Conservation (phyloP, 2,888 invertebrate genomes). For the Schrankia costaestrigalis region DNA sequence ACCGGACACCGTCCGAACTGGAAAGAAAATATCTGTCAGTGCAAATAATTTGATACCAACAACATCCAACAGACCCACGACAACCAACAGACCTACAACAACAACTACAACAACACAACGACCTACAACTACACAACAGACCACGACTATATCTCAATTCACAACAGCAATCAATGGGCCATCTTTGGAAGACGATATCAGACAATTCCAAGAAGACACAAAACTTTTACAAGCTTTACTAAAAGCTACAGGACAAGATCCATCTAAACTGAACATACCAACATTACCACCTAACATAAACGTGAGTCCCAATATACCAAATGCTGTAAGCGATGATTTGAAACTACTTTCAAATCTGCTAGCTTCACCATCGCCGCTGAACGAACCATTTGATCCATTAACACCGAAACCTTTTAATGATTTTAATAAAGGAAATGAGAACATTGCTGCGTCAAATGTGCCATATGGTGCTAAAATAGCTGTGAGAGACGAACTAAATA, state of each 20-base stretch:
- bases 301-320: conserved; percentile 53
- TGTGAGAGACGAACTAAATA: conserved; percentile 62
- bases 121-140: conserved; percentile 41
- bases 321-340: conserved; percentile 48
- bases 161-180: conserved; percentile 43
- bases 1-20: conserved; percentile 45
- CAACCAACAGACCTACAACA: conserved; percentile 34
- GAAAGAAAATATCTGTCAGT: conserved; percentile 50
- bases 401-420: conserved; percentile 44
- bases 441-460: conserved; percentile 43
- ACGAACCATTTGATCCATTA: conserved; percentile 59
- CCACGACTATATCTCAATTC: conserved; percentile 37
- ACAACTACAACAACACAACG: conserved; percentile 44
- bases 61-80: conserved; percentile 33
- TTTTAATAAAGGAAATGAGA: conserved; percentile 39
- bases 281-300: conserved; percentile 52
- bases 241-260: conserved; percentile 73
- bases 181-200: conserved; percentile 71
- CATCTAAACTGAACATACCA: conserved; percentile 70
- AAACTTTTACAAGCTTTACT: conserved; percentile 69
- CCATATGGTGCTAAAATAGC: conserved; percentile 66
- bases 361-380: conserved; percentile 60
- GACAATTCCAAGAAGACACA: conserved; percentile 74
- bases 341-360: conserved; percentile 60
- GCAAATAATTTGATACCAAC: conserved; percentile 46